Percentiles rank a stretch among this genome's conserved stretches.
phyloP scores from a whole-genome alignment of 2,888 invertebrate species.

The Aporophyla lueneburgensis region DNA sequence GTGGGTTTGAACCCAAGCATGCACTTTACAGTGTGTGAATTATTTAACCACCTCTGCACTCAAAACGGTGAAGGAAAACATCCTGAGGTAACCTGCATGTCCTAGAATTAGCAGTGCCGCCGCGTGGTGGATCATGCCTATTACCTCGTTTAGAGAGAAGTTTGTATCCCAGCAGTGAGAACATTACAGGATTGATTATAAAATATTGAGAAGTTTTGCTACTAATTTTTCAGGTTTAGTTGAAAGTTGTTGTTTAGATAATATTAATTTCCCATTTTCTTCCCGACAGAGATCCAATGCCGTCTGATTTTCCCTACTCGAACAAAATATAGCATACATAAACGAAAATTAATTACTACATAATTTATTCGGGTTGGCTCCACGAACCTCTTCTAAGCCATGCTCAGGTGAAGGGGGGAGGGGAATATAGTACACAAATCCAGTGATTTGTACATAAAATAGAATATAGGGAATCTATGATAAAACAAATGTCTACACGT shows the following conservation, averaged over 20 bases:
- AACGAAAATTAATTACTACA: slow-evolving; percentile 35
- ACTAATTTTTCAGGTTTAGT: background rate
- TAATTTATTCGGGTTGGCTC: slow-evolving; percentile 40
- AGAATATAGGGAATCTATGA: background rate
- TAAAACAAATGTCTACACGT: background rate
- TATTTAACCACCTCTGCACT: no score
- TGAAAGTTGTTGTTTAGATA: background rate
- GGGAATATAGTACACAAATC: slow-evolving; percentile 35
- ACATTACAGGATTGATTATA: no score
- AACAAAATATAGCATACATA: slow-evolving; percentile 19
- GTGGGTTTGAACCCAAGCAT: no score
- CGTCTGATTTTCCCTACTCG: background rate
- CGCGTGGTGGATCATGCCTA: no score
- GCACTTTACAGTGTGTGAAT: no score
- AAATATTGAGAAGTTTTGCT: background rate
- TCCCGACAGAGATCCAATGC: background rate
- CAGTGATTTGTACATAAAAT: no score
- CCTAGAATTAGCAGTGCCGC: no score
- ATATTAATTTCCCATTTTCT: background rate
- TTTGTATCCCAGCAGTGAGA: no score
- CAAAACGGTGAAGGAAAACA: no score
- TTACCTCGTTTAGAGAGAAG: no score
- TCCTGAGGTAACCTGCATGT: no score
- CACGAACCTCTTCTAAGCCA: slow-evolving; percentile 16
- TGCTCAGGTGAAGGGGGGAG: slow-evolving; percentile 23